Evolutionary conservation across 2,888 invertebrate genomes (phyloP).

Genomic region (Microctonus brassicae): DNA sequence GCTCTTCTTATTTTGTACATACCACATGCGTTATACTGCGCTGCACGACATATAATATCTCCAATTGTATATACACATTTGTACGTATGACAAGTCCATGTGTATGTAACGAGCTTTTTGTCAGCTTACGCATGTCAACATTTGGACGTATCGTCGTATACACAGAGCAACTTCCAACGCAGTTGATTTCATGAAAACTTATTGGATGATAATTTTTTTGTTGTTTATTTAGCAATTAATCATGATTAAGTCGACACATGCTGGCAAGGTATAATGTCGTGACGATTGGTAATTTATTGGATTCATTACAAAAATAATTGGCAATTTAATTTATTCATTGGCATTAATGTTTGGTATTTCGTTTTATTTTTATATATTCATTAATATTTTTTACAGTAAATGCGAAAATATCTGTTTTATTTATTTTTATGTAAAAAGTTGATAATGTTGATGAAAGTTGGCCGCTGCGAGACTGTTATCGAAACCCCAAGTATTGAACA

Average conservation of each 20-base stretch:
- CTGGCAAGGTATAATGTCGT: conserved; percentile 8
- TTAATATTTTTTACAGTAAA: neutral
- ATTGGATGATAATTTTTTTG: conserved; percentile 15
- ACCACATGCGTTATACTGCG: conserved; percentile 1
- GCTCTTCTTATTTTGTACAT: conserved; percentile 1
- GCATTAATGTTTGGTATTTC: neutral
- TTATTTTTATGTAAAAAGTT: neutral
- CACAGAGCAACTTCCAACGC: neutral
- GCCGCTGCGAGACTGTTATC: conserved; percentile 64
- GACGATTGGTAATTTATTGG: conserved; percentile 21
- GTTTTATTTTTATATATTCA: conserved; percentile 8
- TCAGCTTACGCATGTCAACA: conserved; percentile 26
- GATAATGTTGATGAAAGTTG: no score
- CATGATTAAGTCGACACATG: conserved; percentile 51
- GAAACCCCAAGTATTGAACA: conserved; percentile 54
- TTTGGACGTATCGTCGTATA: neutral
- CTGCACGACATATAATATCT: conserved; percentile 10
- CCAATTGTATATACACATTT: conserved; percentile 13
- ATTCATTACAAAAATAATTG: conserved; percentile 12
- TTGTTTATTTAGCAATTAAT: conserved; percentile 50
- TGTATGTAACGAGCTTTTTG: conserved; percentile 50
- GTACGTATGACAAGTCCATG: conserved; percentile 35
- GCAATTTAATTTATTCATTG: neutral
- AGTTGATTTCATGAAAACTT: conserved; percentile 23
- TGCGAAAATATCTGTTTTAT: neutral